Conservation (phyloP, 2,797 vertebrate species). For the Melopsittacus undulatus region DNA sequence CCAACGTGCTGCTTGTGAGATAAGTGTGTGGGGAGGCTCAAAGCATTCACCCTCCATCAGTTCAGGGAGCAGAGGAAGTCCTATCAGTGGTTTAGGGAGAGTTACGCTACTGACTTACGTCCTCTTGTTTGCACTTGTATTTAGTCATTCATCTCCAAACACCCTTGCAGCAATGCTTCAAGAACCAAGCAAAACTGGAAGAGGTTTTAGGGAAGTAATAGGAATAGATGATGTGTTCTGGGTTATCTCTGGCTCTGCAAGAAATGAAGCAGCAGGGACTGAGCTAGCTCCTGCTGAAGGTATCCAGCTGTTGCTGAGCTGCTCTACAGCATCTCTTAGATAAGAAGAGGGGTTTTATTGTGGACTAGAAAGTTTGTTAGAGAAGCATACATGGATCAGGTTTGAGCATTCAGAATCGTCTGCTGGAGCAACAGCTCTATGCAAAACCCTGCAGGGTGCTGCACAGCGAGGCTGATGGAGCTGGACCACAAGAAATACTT, state of each 20-base stretch:
- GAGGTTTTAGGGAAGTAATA: background rate
- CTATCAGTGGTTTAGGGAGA: background rate
- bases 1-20: background rate
- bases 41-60: background rate
- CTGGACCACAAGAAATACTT: background rate
- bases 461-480: background rate
- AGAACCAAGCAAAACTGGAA: background rate
- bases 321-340: background rate
- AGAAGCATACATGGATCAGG: accelerated
- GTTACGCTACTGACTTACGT: background rate
- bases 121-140: background rate
- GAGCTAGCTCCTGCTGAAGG: background rate
- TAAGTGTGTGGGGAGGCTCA: background rate
- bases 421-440: background rate
- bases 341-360: background rate
- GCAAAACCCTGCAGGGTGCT: background rate
- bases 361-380: background rate
- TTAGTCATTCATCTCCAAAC: background rate
- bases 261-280: background rate
- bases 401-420: background rate
- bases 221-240: background rate
- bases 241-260: background rate
- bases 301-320: background rate
- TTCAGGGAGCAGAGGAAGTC: background rate
- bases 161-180: too few relatives aligned